These are phyloP conservation scores for Microctenopoma stevenorrisi DNA, from an alignment of 2,797 vertebrate genomes.

Conservation along the genomic window DNA sequence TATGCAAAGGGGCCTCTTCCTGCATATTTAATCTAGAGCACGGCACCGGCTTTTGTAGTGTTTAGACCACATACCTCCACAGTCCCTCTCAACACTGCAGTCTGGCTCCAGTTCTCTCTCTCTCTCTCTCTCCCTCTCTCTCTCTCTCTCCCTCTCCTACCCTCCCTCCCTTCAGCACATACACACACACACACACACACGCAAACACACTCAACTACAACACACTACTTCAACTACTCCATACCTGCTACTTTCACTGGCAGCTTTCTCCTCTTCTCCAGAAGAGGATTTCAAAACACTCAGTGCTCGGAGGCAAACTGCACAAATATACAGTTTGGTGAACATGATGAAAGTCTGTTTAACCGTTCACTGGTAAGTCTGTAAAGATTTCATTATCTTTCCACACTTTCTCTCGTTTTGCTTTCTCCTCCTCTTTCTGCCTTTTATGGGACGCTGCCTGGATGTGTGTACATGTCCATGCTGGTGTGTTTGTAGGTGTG, in stretches of 20 bases:
- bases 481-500: slow-evolving; percentile 41
- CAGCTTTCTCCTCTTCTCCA: slow-evolving; percentile 61
- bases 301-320: slow-evolving; percentile 45
- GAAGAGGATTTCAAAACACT: slow-evolving; percentile 73
- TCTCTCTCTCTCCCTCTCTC: slow-evolving; percentile 22
- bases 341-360: slow-evolving; percentile 70
- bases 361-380: slow-evolving; percentile 91
- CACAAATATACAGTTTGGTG: slow-evolving; percentile 53
- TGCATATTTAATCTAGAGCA: slow-evolving; percentile 97
- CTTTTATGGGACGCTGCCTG: slow-evolving; percentile 38
- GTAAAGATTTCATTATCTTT: slow-evolving; percentile 72
- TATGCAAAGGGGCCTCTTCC: slow-evolving; percentile 98
- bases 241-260: slow-evolving; percentile 60
- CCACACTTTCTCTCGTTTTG: slow-evolving; percentile 21
- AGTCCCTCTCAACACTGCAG: slow-evolving; percentile 88
- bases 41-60: slow-evolving; percentile 96
- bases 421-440: slow-evolving; percentile 9
- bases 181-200: neutral
- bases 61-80: slow-evolving; percentile 95
- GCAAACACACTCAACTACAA: slow-evolving; percentile 39
- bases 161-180: slow-evolving; percentile 11
- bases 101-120: slow-evolving; percentile 72
- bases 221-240: slow-evolving; percentile 60
- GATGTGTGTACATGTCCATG: slow-evolving; percentile 17
- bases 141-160: slow-evolving; percentile 40